Conservation (phyloP, 1,140 invertebrate genomes). For the Adoxophyes honmai region DNA sequence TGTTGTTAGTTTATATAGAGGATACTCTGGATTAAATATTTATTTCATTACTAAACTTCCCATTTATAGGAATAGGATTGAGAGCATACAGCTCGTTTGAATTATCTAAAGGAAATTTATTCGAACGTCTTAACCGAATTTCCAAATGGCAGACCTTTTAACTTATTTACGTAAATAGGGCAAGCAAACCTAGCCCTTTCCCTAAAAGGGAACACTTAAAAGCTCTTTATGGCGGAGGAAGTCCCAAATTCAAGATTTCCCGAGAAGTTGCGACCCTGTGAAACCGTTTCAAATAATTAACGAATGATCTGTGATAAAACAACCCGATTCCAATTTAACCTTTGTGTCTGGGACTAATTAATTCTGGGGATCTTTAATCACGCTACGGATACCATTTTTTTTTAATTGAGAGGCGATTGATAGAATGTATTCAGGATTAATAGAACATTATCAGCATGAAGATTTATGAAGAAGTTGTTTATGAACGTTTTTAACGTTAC, state of each 20-base stretch:
- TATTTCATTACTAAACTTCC: too few relatives aligned
- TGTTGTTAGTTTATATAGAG: too few relatives aligned
- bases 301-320: constrained; percentile 1
- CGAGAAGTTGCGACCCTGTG: neutral
- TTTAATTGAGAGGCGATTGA: too few relatives aligned
- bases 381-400: too few relatives aligned
- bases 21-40: too few relatives aligned
- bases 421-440: too few relatives aligned
- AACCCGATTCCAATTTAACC: neutral
- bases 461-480: too few relatives aligned
- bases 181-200: neutral
- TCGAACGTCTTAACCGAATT: neutral
- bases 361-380: neutral
- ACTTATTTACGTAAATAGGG: neutral
- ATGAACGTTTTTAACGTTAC: too few relatives aligned
- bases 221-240: neutral
- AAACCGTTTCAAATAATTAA: constrained; percentile 12
- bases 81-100: neutral
- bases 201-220: neutral
- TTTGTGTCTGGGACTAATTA: constrained; percentile 10
- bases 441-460: too few relatives aligned
- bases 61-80: too few relatives aligned
- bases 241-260: constrained; percentile 5
- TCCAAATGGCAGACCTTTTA: neutral
- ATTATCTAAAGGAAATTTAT: neutral